A percentile compares a stretch with the other conserved stretches of the same genome.
These are phyloP conservation scores for Ochotona curzoniae DNA, from an alignment of 2,113 vertebrate genomes.

Conservation along the genomic window DNA sequence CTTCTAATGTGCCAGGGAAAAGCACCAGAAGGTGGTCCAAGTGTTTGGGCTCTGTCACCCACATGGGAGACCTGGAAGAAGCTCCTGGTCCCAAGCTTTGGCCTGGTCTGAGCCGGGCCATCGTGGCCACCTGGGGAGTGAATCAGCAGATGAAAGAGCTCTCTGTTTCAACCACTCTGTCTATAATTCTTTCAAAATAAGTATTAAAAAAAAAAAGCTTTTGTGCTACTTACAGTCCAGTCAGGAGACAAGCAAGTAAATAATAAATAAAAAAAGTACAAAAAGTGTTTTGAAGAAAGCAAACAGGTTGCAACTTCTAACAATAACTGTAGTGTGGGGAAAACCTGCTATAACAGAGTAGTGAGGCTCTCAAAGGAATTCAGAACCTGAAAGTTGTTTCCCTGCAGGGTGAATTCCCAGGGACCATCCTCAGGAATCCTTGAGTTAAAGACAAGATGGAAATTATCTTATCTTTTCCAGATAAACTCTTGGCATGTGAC, in stretches of 20 bases:
- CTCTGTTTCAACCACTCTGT: too few species aligned
- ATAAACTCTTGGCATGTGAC: not conserved
- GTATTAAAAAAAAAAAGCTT: not conserved
- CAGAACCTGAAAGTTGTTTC: not conserved
- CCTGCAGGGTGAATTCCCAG: slow-evolving; percentile 3
- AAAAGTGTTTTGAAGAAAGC: slow-evolving; percentile 48
- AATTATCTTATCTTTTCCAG: not conserved
- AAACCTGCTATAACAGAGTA: not conserved
- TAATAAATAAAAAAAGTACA: slow-evolving; percentile 11
- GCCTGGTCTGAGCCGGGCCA: too few species aligned
- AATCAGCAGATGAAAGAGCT: too few species aligned
- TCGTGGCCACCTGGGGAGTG: too few species aligned
- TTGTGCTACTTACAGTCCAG: not conserved
- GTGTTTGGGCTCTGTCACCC: too few species aligned
- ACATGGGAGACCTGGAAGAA: too few species aligned
- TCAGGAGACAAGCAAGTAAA: slow-evolving; percentile 40
- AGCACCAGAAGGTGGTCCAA: too few species aligned
- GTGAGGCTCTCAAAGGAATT: not conserved
- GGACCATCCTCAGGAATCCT: not conserved
- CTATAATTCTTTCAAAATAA: too few species aligned
- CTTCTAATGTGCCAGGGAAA: too few species aligned
- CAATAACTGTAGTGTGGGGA: not conserved
- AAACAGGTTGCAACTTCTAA: not conserved
- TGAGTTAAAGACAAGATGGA: slow-evolving; percentile 9
- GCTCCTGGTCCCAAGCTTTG: too few species aligned